These are phyloP conservation scores for Champsocephalus gunnari DNA, from an alignment of 2,797 vertebrate species.

Conservation along the genomic window DNA sequence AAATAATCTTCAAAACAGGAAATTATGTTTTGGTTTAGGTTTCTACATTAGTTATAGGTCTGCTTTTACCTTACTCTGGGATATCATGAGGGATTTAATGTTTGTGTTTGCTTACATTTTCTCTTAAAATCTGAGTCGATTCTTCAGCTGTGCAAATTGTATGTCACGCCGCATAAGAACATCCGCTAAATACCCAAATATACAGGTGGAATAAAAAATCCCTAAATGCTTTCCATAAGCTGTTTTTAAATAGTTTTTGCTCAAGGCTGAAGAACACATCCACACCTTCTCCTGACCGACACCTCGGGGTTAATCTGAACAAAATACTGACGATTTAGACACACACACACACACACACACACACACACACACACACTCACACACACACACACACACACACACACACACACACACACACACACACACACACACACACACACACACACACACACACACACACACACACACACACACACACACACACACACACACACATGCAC, in stretches of 20 bases:
- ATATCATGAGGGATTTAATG: constrained; percentile 16
- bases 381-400: too few relatives aligned
- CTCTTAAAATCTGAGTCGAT: constrained; percentile 5
- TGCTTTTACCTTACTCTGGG: neutral
- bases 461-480: too few relatives aligned
- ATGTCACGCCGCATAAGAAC: constrained; percentile 1
- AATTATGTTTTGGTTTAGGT: too few relatives aligned
- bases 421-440: too few relatives aligned
- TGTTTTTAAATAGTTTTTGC: constrained; percentile 32
- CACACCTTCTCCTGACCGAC: constrained; percentile 35
- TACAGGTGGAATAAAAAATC: constrained; percentile 32
- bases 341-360: neutral
- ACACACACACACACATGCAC: neutral
- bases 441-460: too few relatives aligned
- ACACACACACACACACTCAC: too few relatives aligned
- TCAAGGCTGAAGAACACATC: constrained; percentile 37
- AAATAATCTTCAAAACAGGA: too few relatives aligned
- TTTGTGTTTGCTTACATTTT: constrained; percentile 19
- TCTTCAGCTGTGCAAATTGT: constrained; percentile 13
- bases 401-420: neutral
- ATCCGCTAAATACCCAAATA: constrained; percentile 29
- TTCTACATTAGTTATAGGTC: neutral
- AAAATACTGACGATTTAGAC: constrained; percentile 31
- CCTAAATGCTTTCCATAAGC: constrained; percentile 47
- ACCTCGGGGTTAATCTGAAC: constrained; percentile 64